Percentiles rank a stretch among this genome's conserved stretches.
These are phyloP conservation scores for Noturus placidus DNA, from an alignment of 2,113 vertebrate genomes.

Conservation along the genomic window DNA sequence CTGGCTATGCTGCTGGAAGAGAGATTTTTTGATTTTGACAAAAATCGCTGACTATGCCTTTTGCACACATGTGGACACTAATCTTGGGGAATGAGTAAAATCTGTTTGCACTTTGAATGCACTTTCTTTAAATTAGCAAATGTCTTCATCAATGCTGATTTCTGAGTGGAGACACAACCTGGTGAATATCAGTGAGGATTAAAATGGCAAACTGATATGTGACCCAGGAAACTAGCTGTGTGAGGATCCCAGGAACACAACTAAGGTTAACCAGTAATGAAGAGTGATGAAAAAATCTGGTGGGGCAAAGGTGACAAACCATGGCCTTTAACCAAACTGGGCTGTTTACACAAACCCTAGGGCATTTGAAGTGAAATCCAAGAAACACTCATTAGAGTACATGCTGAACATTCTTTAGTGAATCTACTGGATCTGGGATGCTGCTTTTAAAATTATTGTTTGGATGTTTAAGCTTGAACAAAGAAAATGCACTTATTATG, in stretches of 20 bases:
- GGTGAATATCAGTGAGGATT: not conserved
- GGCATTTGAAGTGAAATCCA: not conserved
- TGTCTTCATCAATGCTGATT: not conserved
- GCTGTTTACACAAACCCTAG: constrained; percentile 17
- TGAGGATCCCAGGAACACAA: not conserved
- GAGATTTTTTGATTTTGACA: not conserved
- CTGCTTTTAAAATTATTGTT: not conserved
- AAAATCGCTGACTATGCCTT: not conserved
- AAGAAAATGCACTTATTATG: not conserved
- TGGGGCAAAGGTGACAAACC: constrained; percentile 2
- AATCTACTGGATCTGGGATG: not conserved
- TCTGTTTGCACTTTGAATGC: constrained; percentile 1
- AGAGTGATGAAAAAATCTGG: not conserved
- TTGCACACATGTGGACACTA: not conserved
- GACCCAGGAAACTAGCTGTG: not conserved
- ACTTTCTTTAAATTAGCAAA: not conserved
- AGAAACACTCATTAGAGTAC: not conserved
- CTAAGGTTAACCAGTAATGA: not conserved
- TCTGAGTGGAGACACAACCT: not conserved
- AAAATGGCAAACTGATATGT: not conserved
- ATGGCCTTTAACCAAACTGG: constrained; percentile 19
- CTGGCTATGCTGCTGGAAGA: not conserved
- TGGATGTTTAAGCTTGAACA: not conserved
- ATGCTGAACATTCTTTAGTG: not conserved
- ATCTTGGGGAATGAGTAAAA: not conserved